Evolutionary conservation across 2,113 vertebrate species (phyloP).

Genomic region (Oryzias celebensis): DNA sequence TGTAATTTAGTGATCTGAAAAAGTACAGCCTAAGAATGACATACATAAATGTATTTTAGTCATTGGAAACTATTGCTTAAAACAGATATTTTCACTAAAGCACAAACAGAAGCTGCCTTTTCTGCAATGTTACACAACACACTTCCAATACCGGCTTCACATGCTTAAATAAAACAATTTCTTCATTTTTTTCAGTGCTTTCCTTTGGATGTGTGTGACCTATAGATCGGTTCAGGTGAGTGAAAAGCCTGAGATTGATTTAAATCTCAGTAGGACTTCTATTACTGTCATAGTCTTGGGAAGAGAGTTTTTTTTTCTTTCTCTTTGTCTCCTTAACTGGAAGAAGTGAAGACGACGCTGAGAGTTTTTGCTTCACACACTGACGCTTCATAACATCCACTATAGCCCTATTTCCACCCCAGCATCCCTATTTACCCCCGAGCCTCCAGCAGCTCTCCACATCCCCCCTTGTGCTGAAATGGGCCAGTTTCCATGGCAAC

Average conservation of each 20-base stretch:
- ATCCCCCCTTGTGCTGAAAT: slow-evolving; percentile 47
- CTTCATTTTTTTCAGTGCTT: not conserved
- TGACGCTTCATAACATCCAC: not conserved
- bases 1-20: too few relatives aligned
- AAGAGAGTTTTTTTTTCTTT: not conserved
- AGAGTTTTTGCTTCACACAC: not conserved
- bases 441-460: slow-evolving; percentile 45
- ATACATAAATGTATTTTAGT: too few relatives aligned
- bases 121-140: too few relatives aligned
- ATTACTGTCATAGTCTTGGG: not conserved
- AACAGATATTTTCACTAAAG: too few relatives aligned
- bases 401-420: slow-evolving; percentile 3
- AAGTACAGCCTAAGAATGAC: too few relatives aligned
- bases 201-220: slow-evolving; percentile 6
- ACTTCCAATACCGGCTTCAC: too few relatives aligned
- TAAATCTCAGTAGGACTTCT: slow-evolving; percentile 1
- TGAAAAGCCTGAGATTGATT: slow-evolving; percentile 17
- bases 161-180: slow-evolving; percentile 6
- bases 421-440: slow-evolving; percentile 44
- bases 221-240: slow-evolving; percentile 14
- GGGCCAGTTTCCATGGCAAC: slow-evolving; percentile 69
- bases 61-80: too few relatives aligned
- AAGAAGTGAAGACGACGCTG: not conserved
- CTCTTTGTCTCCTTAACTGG: not conserved
- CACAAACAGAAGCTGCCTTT: too few relatives aligned